Base-by-base conservation (phyloP, 2,797 vertebrate genomes). In the Antennarius maculatus region DNA sequence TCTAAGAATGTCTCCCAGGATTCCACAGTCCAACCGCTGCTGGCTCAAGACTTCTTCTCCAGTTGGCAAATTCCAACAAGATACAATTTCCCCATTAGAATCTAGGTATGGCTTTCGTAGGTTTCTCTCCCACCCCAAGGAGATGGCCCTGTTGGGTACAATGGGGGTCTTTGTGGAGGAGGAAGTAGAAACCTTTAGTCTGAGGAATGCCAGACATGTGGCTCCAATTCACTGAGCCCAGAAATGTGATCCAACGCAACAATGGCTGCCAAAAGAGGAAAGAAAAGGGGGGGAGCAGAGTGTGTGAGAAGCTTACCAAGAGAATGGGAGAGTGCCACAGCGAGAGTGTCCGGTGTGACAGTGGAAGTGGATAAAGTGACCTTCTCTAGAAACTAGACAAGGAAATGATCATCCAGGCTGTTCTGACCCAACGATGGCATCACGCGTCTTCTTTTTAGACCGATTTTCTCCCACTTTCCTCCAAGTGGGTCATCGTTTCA, bases 161-260 rank as follows among this genome's bases (percentile, higher is more conserved):
- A 93, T 86, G 61, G 82, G 56, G 53, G 75, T 81, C 91, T 92
- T 93, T 94, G 91, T 93, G 45, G 66, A 57, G 76, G 69, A 81
- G 80, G 74, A 86, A 86, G 88, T 81, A 79, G 68, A 71, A 92
- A 92, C 90, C 91, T 89, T 91, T 84, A 83, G 76, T 87, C 81
- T 69, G 74, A 89, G 91, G 92, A 94, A 94, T 93, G 90, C 77
- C 66, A 91, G 86, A 89, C 84, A 94, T 85, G 92, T 81, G 28
- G 86, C 84, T 92, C 86, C 75, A 85, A 91, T 92, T 91, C 81
- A 43, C 82, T 67, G 76, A 83, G 88, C 85, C 58, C 68, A 84
- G 88, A 91, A 91, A 92, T 81, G 84, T 78, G 91, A 93, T 90
- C 88, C 71, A 41, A 23, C 3, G 66, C 69, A 82, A 91, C 85